A percentile compares a stretch with the other conserved stretches of the same genome.
Conservation (phyloP, 1,140 invertebrate species). For the Zelostemma sp. region DNA sequence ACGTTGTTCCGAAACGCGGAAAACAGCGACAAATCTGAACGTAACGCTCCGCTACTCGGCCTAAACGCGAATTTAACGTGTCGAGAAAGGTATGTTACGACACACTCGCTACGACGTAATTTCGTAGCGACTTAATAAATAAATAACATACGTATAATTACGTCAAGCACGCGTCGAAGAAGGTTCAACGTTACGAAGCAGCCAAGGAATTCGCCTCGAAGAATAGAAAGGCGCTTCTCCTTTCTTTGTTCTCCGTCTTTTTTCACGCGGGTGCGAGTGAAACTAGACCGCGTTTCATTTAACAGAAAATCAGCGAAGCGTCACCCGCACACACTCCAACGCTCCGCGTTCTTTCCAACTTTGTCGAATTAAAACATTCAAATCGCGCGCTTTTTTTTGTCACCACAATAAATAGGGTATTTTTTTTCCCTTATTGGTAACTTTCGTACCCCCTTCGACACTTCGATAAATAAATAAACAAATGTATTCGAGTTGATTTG, state of each 20-base stretch:
- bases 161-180: constrained; percentile 24
- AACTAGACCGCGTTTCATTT: constrained; percentile 31
- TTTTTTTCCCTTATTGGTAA: too few species aligned
- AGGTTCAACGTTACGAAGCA: neutral
- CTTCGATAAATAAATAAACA: too few species aligned
- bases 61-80: too few species aligned
- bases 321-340: constrained; percentile 7
- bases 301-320: constrained; percentile 36
- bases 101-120: constrained; percentile 32
- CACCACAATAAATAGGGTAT: too few species aligned
- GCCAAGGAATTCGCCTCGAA: constrained; percentile 7
- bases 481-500: too few species aligned
- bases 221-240: constrained; percentile 14
- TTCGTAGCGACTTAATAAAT: constrained; percentile 16
- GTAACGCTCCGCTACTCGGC: constrained; percentile 8
- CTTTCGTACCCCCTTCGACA: too few species aligned
- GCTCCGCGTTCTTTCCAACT: constrained; percentile 73
- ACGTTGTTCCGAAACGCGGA: too few species aligned
- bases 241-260: constrained; percentile 21
- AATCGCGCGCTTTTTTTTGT: too few species aligned
- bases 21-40: too few species aligned
- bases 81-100: constrained; percentile 33
- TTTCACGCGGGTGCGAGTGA: constrained; percentile 29
- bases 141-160: constrained; percentile 22
- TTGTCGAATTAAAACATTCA: too few species aligned